These are phyloP conservation scores for Cephus pygmeus DNA, from an alignment of 2,888 invertebrate species.

Conservation along the genomic window DNA sequence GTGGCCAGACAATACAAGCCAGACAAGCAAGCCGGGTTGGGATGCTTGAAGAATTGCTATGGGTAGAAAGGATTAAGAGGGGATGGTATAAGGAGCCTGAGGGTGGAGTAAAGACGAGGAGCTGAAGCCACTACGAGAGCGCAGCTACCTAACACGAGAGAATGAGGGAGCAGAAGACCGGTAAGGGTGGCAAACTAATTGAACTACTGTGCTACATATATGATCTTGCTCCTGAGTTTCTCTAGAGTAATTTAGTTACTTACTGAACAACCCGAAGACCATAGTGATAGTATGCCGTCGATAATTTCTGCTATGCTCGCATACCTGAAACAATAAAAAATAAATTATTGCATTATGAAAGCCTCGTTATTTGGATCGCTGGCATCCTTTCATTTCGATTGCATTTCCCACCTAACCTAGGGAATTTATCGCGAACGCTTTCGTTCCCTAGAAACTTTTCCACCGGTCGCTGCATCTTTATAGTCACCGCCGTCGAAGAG, in stretches of 20 bases:
- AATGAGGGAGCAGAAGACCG: slow-evolving; percentile 9
- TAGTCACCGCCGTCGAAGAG: neutral
- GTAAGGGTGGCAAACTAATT: slow-evolving; percentile 27
- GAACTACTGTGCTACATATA: slow-evolving; percentile 30
- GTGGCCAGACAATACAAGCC: neutral
- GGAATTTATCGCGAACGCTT: neutral
- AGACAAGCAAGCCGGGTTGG: neutral
- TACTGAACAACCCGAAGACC: slow-evolving; percentile 21
- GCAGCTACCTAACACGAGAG: slow-evolving; percentile 3
- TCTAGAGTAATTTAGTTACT: slow-evolving; percentile 33
- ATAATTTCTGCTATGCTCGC: slow-evolving; percentile 26
- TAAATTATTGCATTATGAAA: neutral
- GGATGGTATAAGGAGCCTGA: slow-evolving; percentile 16
- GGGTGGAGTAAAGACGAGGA: slow-evolving; percentile 17
- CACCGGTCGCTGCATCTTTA: neutral
- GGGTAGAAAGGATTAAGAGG: slow-evolving; percentile 24
- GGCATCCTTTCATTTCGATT: neutral
- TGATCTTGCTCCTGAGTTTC: slow-evolving; percentile 19
- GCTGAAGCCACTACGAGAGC: slow-evolving; percentile 16
- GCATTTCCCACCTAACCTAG: neutral
- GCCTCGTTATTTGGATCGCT: neutral
- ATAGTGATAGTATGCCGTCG: slow-evolving; percentile 21
- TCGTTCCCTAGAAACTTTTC: neutral
- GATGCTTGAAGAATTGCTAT: slow-evolving; percentile 11
- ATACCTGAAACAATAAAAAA: neutral